A percentile compares a stretch with the other conserved stretches of the same genome.
phyloP scores from a whole-genome alignment of 2,797 vertebrate species.

The Siniperca obscura region DNA sequence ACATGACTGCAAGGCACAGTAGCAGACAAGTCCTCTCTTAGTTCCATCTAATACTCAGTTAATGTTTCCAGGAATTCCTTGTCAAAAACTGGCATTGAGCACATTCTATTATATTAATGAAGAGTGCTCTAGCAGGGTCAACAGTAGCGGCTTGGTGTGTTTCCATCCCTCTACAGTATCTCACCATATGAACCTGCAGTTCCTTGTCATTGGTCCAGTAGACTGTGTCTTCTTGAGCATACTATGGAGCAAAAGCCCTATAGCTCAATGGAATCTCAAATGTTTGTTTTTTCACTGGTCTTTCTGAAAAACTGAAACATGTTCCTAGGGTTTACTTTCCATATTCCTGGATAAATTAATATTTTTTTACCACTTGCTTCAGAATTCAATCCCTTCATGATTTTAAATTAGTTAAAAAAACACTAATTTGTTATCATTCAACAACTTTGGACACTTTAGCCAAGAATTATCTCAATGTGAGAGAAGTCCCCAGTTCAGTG shows the following conservation, averaged over 20 bases:
- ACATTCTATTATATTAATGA: background rate
- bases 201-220: background rate
- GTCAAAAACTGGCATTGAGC: background rate
- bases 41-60: background rate
- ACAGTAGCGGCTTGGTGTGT: background rate
- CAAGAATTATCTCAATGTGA: background rate
- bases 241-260: no score
- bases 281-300: background rate
- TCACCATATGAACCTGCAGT: background rate
- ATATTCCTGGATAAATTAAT: background rate
- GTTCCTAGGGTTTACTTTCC: background rate
- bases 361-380: background rate
- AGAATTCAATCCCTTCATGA: background rate
- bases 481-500: no score
- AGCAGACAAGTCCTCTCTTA: conserved; percentile 22
- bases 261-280: background rate
- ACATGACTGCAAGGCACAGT: background rate
- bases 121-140: background rate
- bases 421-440: background rate
- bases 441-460: background rate
- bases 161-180: background rate
- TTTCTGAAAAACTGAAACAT: no score
- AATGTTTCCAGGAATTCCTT: conserved; percentile 4
- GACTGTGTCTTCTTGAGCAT: background rate
- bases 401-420: background rate